Base-by-base conservation (phyloP, 2,797 vertebrate genomes). In the Todus mexicanus region DNA sequence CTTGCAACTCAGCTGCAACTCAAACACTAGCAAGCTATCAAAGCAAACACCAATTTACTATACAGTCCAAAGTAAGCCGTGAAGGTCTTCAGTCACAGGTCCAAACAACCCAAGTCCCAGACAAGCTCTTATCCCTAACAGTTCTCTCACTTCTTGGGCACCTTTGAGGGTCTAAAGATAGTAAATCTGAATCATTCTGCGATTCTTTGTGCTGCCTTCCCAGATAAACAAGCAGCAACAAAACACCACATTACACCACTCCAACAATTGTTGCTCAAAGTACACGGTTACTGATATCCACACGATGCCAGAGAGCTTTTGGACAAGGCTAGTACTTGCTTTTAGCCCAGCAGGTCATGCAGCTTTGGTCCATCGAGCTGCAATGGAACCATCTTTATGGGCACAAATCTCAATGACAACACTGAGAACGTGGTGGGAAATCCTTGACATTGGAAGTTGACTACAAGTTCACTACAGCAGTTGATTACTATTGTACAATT, bases 261-360 rank as follows among this genome's bases (percentile, higher is more conserved):
- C 27, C 68, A 84, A 5, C 7, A 65, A 40, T 3, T 0, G 0
- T 33, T 45, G 51, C 56, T 73, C 22, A 47, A 53, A 90, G 66
- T 27, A 20, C 22, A 4, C 7, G 19, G 48, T 54, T 65, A n/a
- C 48, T 12, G 53, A 73, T 53, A 87, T 1, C 40, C 38, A 26
- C 0, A 0, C 56, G 47, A 12, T 27, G 71, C 51, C n/a, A 1
- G 1, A 68, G 37, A 69, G 25, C 45, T n/a, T 92, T 53, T 0
- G 6, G 57, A 91, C 69, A 56, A 60, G 51, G 43, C 6, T 29
- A 40, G 27, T 22, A 19, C 27, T 63, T 17, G 5, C 35, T 69
- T 72, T 68, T 70, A 73, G 51, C 11, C 17, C 70, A 71, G 26
- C 21, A 51, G 66, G 47, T 75, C 59, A 65, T 47, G 42, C 6